Conservation (phyloP, 2,113 vertebrate species). For the Eidolon helvum region DNA sequence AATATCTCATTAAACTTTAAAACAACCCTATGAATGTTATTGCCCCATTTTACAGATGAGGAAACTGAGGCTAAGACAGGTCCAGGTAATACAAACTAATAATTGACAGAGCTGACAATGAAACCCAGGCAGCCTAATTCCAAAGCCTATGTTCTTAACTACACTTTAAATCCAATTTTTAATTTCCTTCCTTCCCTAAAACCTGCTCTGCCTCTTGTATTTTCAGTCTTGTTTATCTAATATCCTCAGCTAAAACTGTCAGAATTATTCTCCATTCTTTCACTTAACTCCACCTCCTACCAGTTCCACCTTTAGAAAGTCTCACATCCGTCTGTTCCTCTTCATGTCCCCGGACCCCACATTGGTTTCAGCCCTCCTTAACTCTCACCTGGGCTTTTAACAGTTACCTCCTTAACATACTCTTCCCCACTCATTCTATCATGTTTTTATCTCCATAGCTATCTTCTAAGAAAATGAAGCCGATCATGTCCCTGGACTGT, state of each 20-base stretch:
- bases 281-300: background rate
- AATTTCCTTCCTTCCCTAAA: background rate
- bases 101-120: background rate
- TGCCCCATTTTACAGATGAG: background rate
- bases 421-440: background rate
- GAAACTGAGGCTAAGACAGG: background rate
- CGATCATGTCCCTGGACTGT: background rate
- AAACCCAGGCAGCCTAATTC: background rate
- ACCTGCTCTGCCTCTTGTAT: background rate
- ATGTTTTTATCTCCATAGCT: background rate
- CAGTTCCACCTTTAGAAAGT: background rate
- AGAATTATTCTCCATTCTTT: background rate
- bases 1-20: background rate
- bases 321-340: background rate
- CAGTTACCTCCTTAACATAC: background rate
- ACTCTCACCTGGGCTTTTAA: background rate
- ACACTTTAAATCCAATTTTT: background rate
- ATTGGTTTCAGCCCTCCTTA: background rate
- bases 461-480: background rate
- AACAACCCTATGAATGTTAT: background rate
- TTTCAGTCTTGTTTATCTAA: background rate
- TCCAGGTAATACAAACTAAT: background rate
- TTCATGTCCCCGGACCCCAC: background rate
- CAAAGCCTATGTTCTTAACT: background rate
- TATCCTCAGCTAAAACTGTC: background rate